phyloP scores from a whole-genome alignment of 2,888 invertebrate genomes.

The Acanthococcus lagerstroemiae region DNA sequence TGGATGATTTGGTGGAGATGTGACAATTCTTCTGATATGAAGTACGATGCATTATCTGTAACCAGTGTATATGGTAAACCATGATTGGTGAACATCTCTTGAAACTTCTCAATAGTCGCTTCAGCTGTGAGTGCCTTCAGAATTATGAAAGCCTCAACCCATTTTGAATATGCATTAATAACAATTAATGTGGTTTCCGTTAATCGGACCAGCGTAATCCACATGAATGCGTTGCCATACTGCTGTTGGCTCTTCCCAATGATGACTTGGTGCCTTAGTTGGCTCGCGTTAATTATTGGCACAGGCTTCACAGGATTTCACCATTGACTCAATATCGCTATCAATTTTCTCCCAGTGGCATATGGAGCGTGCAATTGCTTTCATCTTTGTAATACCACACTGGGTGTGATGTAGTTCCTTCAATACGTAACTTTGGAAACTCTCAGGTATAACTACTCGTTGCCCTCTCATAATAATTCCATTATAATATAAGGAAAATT shows the following conservation, averaged over 20 bases:
- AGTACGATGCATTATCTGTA: slow-evolving; percentile 36
- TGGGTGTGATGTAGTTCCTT: slow-evolving; percentile 37
- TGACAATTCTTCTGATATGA: slow-evolving; percentile 35
- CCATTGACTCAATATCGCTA: slow-evolving; percentile 35
- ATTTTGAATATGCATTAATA: slow-evolving; percentile 38
- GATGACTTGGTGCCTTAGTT: slow-evolving; percentile 36
- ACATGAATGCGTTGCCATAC: slow-evolving; percentile 38
- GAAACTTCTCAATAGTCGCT: slow-evolving; percentile 34
- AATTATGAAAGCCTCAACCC: slow-evolving; percentile 35
- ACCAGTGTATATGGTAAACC: slow-evolving; percentile 36
- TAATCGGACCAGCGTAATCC: slow-evolving; percentile 37
- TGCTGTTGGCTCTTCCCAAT: slow-evolving; percentile 36
- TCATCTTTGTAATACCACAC: slow-evolving; percentile 37
- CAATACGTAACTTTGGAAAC: slow-evolving; percentile 32
- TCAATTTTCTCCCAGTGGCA: slow-evolving; percentile 37
- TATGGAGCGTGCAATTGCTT: slow-evolving; percentile 36
- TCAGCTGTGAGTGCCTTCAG: slow-evolving; percentile 33
- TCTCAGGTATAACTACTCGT: slow-evolving; percentile 32
- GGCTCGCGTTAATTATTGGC: slow-evolving; percentile 13
- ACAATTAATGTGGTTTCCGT: slow-evolving; percentile 34
- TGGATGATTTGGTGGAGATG: slow-evolving; percentile 33
- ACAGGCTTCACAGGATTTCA: slow-evolving; percentile 33
- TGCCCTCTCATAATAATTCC: slow-evolving; percentile 29
- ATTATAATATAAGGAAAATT: slow-evolving; percentile 22
- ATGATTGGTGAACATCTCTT: slow-evolving; percentile 35